Base-by-base conservation (phyloP, 2,888 invertebrate genomes). In the Machimus atricapillus region DNA sequence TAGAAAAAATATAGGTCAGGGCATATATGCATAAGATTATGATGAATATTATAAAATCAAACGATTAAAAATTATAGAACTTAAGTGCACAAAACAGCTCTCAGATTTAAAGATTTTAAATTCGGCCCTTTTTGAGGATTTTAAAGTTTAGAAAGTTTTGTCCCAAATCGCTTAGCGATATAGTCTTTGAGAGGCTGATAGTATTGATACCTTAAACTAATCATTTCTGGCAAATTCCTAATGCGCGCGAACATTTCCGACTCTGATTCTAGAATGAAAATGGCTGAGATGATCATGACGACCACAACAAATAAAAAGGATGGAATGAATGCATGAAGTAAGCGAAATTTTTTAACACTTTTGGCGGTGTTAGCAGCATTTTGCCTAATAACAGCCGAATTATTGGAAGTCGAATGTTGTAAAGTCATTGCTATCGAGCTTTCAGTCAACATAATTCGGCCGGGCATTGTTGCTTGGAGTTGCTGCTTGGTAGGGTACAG, bases 141-240 rank as follows among this genome's bases (percentile, higher is more conserved):
- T 88, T 83, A 73, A 73, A 83, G 37, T 83, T 83, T 83, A 6
- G 83, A 23, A 83, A 81, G 56, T 82, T 87, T 87, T 31, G 83
- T 85, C 27, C 87, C 87, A 76, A 89, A 87, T 76, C 87, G 86
- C 87, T 87, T 87, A 23, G 87, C 82, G 40, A 96, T 92, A 92
- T 95, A 96, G 91, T 97, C 95, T 92, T 97, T 97, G 87, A 97
- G 93, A 34, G 97, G 97, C 90, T 96, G 95, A 93, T 97, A 97
- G 93, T 97, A 96, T 90, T 97, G 96, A 90, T 95, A 95, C 88
- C 95, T 94, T 87, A 97, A 94, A 81, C 96, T 94, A 56, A 95
- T 91, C 93, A 97, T 94, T 93, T 97, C 97, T 40, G 97, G 97
- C 91, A 95, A 94, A 90, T 95, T 95, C 88, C 95, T 94, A 88